phyloP scores from a whole-genome alignment of 2,888 invertebrate genomes.

The Tetanocera ferruginea region DNA sequence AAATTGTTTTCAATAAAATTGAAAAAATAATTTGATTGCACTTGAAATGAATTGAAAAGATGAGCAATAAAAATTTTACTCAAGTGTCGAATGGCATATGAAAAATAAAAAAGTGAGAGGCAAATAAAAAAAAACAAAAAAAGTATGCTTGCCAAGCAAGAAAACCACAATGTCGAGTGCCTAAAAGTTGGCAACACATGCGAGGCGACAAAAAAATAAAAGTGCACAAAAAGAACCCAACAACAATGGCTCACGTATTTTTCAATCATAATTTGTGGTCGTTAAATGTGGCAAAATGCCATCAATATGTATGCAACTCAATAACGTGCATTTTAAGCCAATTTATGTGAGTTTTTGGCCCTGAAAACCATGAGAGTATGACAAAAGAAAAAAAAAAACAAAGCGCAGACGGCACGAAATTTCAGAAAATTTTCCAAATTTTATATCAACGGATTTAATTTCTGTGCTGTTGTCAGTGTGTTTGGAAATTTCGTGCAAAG shows the following conservation, averaged over 20 bases:
- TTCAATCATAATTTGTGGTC: constrained; percentile 18
- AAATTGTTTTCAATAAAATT: no score
- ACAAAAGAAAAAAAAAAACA: constrained; percentile 1
- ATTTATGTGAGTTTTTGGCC: constrained; percentile 15
- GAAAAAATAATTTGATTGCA: no score
- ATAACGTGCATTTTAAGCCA: neutral
- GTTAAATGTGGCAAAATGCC: constrained; percentile 24
- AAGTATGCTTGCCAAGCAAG: neutral
- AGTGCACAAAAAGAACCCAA: no score
- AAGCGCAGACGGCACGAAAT: neutral
- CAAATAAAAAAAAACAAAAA: no score
- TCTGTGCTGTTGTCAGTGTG: neutral
- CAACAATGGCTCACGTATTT: neutral
- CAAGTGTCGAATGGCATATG: no score
- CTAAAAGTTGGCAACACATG: constrained; percentile 11
- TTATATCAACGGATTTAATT: constrained; percentile 13
- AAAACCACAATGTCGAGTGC: neutral
- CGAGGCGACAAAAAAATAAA: neutral
- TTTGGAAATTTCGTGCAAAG: neutral
- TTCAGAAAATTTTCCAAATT: neutral
- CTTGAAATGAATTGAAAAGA: no score
- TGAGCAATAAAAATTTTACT: no score
- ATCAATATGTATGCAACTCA: constrained; percentile 9
- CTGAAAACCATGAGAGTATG: no score
- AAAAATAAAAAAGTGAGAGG: no score